Conservation (phyloP, 2,888 invertebrate species). For the Vesta saturnalis region DNA sequence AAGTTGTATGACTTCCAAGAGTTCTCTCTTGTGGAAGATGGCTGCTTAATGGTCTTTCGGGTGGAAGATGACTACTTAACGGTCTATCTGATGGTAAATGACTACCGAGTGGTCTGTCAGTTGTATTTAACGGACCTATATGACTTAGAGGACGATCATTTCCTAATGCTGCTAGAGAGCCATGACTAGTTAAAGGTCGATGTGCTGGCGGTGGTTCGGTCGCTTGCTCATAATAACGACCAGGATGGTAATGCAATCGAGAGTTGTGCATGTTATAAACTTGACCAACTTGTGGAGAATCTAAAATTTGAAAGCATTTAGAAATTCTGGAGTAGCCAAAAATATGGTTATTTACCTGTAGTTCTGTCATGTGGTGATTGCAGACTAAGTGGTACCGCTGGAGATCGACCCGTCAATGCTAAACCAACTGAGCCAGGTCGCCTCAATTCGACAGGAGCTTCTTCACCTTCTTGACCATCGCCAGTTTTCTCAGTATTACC, state of each 20-base stretch:
- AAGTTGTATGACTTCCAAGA: constrained; percentile 53
- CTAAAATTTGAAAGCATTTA: constrained; percentile 52
- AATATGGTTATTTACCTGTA: constrained; percentile 63
- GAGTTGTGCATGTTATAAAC: constrained; percentile 65
- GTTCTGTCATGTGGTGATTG: constrained; percentile 77
- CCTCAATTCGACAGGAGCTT: constrained; percentile 70
- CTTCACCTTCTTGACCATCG: constrained; percentile 63
- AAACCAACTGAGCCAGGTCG: constrained; percentile 66
- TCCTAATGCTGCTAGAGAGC: constrained; percentile 56
- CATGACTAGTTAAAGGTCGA: constrained; percentile 61
- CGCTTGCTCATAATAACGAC: constrained; percentile 68
- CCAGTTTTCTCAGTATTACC: constrained; percentile 72
- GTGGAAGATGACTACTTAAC: constrained; percentile 49
- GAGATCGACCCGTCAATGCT: constrained; percentile 63
- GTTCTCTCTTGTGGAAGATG: constrained; percentile 52
- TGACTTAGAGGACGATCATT: constrained; percentile 58
- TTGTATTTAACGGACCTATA: constrained; percentile 53
- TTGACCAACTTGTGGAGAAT: constrained; percentile 76
- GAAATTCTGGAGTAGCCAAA: not conserved
- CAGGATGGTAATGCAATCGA: constrained; percentile 62
- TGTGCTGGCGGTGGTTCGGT: constrained; percentile 72
- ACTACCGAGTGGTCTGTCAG: constrained; percentile 47
- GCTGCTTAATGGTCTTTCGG: constrained; percentile 53
- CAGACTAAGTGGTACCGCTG: constrained; percentile 73
- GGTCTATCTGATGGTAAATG: constrained; percentile 52